phyloP scores from a whole-genome alignment of 2,888 invertebrate species.

The Ormia ochracea region DNA sequence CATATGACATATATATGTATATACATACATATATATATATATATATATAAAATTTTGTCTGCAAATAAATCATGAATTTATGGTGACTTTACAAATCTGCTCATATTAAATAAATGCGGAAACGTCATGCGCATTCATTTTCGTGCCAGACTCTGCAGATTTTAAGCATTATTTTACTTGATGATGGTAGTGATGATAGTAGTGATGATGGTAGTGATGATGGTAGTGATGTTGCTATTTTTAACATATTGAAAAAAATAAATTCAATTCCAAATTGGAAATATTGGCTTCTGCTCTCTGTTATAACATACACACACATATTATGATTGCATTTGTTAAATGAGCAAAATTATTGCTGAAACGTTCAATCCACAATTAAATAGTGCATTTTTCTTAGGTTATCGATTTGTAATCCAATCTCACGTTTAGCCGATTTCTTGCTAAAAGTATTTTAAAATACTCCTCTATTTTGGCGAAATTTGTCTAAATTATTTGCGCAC shows the following conservation, averaged over 20 bases:
- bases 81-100: slow-evolving; percentile 55
- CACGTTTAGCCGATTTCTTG: too few relatives aligned
- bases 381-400: too few relatives aligned
- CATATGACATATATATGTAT: too few relatives aligned
- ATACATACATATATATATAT: too few relatives aligned
- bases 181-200: slow-evolving; percentile 10
- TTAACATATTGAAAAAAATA: not conserved
- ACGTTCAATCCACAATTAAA: too few relatives aligned
- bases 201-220: slow-evolving; percentile 10
- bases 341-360: too few relatives aligned
- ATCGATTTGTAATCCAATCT: too few relatives aligned
- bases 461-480: too few relatives aligned
- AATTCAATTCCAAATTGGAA: not conserved
- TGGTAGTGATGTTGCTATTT: slow-evolving; percentile 6
- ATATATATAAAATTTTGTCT: too few relatives aligned
- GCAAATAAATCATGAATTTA: slow-evolving; percentile 45
- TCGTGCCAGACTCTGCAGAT: slow-evolving; percentile 8
- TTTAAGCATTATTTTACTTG: slow-evolving; percentile 5
- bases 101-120: slow-evolving; percentile 55
- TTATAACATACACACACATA: not conserved
- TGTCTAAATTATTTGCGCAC: too few relatives aligned
- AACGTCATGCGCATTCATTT: slow-evolving; percentile 28
- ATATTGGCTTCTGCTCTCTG: not conserved
- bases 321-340: not conserved
- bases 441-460: too few relatives aligned